Base-by-base conservation (phyloP, 2,797 vertebrate genomes). In the Hozukius guyotensis region DNA sequence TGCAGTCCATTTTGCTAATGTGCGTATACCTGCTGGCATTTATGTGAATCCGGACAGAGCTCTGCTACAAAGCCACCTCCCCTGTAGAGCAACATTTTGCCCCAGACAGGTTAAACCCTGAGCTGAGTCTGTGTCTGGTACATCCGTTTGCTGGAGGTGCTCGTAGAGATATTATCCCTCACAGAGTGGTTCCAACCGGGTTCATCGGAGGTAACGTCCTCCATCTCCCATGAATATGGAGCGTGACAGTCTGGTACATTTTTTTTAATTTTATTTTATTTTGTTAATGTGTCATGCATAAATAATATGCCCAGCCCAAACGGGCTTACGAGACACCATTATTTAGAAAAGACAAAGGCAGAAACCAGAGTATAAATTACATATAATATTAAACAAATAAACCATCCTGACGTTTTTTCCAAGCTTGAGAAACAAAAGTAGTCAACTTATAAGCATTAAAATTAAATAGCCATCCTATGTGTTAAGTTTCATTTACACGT, bases 21-120 rank as follows among this genome's bases (percentile, higher is more conserved):
- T 90, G 96, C 96, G 14, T 42, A 92, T 95, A 99, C 98, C 97
- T 96, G 88, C 91, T 96, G 56, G 97, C 94, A n/a, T 94, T 96
- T 38, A 38, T 93, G 78, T 7, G 78, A 83, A 84, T 97, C 93
- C 0, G 95, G 95, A n/a, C 97, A 97, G 14, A 99, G 93, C 53
- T 97, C 95, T 36, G 93, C 93, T 12, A 95, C 92, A 0, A 97
- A 99, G 84, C 98, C 98, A 3, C 98, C 98, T 86, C 97, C 97
- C 0, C 94, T 91, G 84, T 99, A 98, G 70, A 96, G 67, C 1
- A 91, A 93, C 66, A 96, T 62, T 63, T 91, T 94, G 8, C 98
- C 97, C 97, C 98, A 98, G 56, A 89, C 72, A 8, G 96, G 93
- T 0, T 95, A 87, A 2, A 96, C 90, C 86, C 94, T 93, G 81